Evolutionary conservation across 2,797 vertebrate genomes (phyloP).

Genomic region (Acipenser transmontanus): DNA sequence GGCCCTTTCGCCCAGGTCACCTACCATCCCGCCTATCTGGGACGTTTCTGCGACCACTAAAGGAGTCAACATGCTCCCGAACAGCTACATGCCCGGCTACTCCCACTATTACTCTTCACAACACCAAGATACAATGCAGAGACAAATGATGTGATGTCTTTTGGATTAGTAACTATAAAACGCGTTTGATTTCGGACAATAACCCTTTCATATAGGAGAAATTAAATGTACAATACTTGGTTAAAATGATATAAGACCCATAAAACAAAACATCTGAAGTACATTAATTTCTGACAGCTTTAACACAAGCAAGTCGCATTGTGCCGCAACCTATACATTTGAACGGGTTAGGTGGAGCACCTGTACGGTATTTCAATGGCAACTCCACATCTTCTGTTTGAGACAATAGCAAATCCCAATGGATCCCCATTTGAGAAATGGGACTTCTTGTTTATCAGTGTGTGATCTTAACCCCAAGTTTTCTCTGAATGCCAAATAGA

Average conservation of each 20-base stretch:
- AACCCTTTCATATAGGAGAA: too few species aligned
- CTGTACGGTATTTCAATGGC: conserved; percentile 40
- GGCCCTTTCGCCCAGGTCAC: conserved; percentile 86
- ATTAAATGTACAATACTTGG: conserved; percentile 34
- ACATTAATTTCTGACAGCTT: conserved; percentile 38
- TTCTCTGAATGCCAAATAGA: conserved; percentile 55
- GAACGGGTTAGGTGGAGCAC: conserved; percentile 28
- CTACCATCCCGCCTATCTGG: conserved; percentile 92
- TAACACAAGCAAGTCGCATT: conserved; percentile 37
- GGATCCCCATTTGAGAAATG: conserved; percentile 41
- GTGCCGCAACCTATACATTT: conserved; percentile 19
- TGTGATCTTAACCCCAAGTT: conserved; percentile 26
- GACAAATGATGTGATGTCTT: conserved; percentile 67
- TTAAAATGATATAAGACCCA: conserved; percentile 33
- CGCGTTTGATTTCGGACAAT: too few species aligned
- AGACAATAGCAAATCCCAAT: conserved; percentile 38
- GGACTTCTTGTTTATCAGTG: conserved; percentile 44
- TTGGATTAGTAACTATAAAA: too few species aligned
- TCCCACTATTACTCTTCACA: conserved; percentile 97
- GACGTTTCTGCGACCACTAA: conserved; percentile 93
- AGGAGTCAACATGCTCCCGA: conserved; percentile 93
- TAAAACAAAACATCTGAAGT: conserved; percentile 23
- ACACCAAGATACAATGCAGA: conserved; percentile 98
- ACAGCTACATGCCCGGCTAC: conserved; percentile 96
- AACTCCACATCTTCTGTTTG: conserved; percentile 31